These are phyloP conservation scores for Engystomops pustulosus DNA, from an alignment of 2,113 vertebrate species.

Conservation along the genomic window DNA sequence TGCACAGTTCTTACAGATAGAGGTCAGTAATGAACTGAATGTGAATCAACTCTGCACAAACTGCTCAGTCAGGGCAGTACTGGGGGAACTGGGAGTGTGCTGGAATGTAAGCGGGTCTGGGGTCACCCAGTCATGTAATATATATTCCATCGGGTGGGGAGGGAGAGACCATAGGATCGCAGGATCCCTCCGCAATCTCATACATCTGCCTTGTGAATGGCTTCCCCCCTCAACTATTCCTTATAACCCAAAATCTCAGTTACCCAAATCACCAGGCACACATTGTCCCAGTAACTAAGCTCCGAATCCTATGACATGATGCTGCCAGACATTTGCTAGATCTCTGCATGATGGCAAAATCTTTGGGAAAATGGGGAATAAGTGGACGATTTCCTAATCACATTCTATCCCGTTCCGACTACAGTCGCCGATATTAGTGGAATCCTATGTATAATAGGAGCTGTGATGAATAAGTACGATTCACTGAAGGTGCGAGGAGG, in stretches of 20 bases:
- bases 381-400: not conserved
- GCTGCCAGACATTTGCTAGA: no score
- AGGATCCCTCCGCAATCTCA: not conserved
- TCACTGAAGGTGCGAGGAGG: not conserved
- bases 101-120: not conserved
- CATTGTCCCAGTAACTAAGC: not conserved
- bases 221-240: not conserved
- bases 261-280: not conserved
- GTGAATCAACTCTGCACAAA: conserved; percentile 68
- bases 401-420: no score
- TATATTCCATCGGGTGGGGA: not conserved
- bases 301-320: not conserved
- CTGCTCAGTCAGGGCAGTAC: conserved; percentile 15
- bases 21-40: conserved; percentile 84
- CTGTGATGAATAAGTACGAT: not conserved
- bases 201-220: not conserved
- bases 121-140: not conserved
- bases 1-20: conserved; percentile 79
- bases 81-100: not conserved
- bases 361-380: not conserved
- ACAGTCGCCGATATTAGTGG: no score
- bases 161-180: no score
- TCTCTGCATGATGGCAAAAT: not conserved
- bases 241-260: not conserved
- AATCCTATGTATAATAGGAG: not conserved